These are phyloP conservation scores for Meloidogyne hapla DNA, from an alignment of 1,140 invertebrate genomes.

Conservation along the genomic window DNA sequence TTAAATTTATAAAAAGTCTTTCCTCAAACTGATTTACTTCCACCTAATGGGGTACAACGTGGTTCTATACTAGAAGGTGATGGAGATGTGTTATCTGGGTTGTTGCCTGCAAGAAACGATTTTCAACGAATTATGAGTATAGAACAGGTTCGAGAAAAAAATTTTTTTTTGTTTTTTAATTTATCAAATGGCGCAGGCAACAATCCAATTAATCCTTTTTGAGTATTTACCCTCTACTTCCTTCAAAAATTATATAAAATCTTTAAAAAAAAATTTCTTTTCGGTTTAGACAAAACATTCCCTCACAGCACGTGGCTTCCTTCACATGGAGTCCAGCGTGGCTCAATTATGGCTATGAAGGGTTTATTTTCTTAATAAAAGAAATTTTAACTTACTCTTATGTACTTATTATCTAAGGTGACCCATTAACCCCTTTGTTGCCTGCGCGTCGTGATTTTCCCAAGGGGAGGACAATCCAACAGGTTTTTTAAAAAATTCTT, in stretches of 20 bases:
- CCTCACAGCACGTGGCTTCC: conserved; percentile 17
- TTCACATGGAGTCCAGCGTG: conserved; percentile 31
- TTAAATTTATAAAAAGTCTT: conserved; percentile 41
- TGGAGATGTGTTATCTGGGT: conserved; percentile 57
- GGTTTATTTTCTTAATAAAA: background rate
- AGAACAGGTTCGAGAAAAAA: conserved; percentile 38
- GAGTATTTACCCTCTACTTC: background rate
- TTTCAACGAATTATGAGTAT: conserved; percentile 40
- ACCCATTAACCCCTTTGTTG: conserved; percentile 58
- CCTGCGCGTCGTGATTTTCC: conserved; percentile 55
- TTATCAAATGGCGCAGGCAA: background rate
- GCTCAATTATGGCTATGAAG: conserved; percentile 15
- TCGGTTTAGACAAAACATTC: conserved; percentile 3
- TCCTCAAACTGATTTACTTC: conserved; percentile 56
- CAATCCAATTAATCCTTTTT: background rate
- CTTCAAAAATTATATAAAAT: no score
- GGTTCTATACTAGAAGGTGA: conserved; percentile 49
- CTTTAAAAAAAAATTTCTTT: background rate
- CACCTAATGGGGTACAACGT: conserved; percentile 51
- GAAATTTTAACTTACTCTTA: background rate
- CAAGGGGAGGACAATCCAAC: conserved; percentile 45
- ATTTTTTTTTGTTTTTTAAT: background rate
- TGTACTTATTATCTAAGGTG: conserved; percentile 44
- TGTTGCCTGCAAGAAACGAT: conserved; percentile 48
- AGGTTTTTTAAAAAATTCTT: conserved; percentile 25